These are phyloP conservation scores for Ochotona princeps DNA, from an alignment of 2,113 vertebrate genomes.

Conservation along the genomic window DNA sequence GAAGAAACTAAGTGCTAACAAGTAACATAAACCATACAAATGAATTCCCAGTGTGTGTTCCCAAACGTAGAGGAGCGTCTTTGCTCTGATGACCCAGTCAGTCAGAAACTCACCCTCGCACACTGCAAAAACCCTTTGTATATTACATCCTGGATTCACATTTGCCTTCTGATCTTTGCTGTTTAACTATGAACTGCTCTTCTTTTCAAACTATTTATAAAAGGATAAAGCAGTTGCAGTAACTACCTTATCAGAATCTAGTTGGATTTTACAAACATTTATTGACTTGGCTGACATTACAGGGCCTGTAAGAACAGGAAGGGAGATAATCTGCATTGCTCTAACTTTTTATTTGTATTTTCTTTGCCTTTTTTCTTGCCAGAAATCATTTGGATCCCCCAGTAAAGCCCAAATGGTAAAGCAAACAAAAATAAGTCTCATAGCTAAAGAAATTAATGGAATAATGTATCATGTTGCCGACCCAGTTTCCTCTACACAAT, in stretches of 20 bases:
- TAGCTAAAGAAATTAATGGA: slow-evolving; percentile 50
- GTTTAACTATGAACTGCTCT: slow-evolving; percentile 20
- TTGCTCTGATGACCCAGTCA: background rate
- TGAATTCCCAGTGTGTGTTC: background rate
- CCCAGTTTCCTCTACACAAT: background rate
- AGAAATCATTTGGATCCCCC: slow-evolving; percentile 44
- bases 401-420: slow-evolving; percentile 41
- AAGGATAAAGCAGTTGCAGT: slow-evolving; percentile 36
- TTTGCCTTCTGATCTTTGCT: slow-evolving; percentile 22
- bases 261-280: slow-evolving; percentile 42
- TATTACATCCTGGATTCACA: slow-evolving; percentile 23
- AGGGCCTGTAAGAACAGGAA: slow-evolving; percentile 26
- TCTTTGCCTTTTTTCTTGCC: background rate
- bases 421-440: slow-evolving; percentile 39
- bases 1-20: slow-evolving; percentile 40
- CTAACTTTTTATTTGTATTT: background rate
- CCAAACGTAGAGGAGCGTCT: slow-evolving; percentile 10
- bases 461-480: slow-evolving; percentile 1
- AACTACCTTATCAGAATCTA: slow-evolving; percentile 16
- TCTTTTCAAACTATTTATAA: slow-evolving; percentile 60
- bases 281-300: slow-evolving; percentile 49
- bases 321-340: slow-evolving; percentile 44
- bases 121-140: background rate
- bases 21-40: slow-evolving; percentile 12
- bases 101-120: slow-evolving; percentile 43